Evolutionary conservation across 2,888 invertebrate species (phyloP).

Genomic region (Polymixis lichenea): DNA sequence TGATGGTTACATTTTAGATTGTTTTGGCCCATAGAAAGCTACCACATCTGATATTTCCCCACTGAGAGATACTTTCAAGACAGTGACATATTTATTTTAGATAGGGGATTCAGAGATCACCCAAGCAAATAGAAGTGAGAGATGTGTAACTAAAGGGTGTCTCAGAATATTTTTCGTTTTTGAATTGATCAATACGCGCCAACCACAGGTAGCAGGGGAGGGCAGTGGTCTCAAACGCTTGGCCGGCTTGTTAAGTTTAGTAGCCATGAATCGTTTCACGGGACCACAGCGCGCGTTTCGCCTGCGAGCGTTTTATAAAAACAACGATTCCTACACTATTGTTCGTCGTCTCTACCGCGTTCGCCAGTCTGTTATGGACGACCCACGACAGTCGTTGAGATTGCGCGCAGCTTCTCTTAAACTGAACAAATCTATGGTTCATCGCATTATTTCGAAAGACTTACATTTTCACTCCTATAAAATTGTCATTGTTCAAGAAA

Average conservation of each 20-base stretch:
- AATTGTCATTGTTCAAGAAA: slow-evolving; percentile 1
- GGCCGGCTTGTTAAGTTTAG: neutral
- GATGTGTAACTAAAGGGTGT: neutral
- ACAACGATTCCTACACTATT: too few species aligned
- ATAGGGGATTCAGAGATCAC: too few species aligned
- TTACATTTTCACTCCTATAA: neutral
- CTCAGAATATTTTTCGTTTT: neutral
- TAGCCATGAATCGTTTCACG: neutral
- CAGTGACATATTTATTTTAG: too few species aligned
- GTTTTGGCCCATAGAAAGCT: too few species aligned
- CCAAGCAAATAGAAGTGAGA: too few species aligned
- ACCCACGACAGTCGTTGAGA: too few species aligned
- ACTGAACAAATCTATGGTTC: neutral
- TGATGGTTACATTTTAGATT: too few species aligned
- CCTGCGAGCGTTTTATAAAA: too few species aligned
- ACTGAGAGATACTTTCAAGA: too few species aligned
- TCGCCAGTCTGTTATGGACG: too few species aligned
- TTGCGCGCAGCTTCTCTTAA: too few species aligned
- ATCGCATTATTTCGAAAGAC: neutral
- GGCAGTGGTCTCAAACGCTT: neutral
- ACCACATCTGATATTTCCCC: too few species aligned
- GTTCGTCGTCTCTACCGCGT: neutral
- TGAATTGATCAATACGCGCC: neutral
- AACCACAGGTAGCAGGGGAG: neutral
- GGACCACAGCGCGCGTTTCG: neutral